Evolutionary conservation across 2,797 vertebrate species (phyloP), one percentile per base, ranked within the genome.

Genomic region (Eulemur rubriventer): DNA sequence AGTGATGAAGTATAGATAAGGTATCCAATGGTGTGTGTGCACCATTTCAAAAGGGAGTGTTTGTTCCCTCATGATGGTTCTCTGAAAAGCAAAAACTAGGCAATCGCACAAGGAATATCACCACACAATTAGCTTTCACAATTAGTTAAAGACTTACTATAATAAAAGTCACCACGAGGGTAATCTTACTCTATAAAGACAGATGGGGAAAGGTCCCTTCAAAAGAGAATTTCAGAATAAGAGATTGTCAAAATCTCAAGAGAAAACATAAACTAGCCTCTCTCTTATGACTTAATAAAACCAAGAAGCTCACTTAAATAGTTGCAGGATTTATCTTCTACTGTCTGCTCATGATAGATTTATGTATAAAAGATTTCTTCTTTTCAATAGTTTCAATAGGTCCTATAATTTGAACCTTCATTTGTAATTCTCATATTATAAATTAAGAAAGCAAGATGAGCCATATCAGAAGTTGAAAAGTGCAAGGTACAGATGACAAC

Each of bases 71-170:
- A 94, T 75, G 95, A 57, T n/a, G 83, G 50, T 94, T 96, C 50
- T 72, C 55, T 12, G 3, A 90, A 97, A 94, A 96, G 83, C 70
- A 96, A 89, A 94, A 94, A 94, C 79, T 46, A 52, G 48, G 33
- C 96, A 94, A 97, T 96, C 92, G 95, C 69, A 24, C 24, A 94
- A 95, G 43, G 91, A 98, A 98, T 85, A 90, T 95, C 91, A 84
- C 14, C 67, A 81, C 18, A 94, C 96, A 97, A 97, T 98, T 98
- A 98, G 82, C 97, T 96, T 63, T 98, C 98, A 50, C n/a, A 83
- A 41, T 90, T 72, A 80, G 20, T 55, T 41, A 63, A 81, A 83
- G 59, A 50, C 50, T 72, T 83, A 67, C 17, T 52, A 17, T 10
- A 12, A 65, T 59, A 57, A 69, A 3, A 24, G 8, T 50, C 72